Conservation (phyloP, 2,113 vertebrate genomes). For the Bufo gargarizans region DNA sequence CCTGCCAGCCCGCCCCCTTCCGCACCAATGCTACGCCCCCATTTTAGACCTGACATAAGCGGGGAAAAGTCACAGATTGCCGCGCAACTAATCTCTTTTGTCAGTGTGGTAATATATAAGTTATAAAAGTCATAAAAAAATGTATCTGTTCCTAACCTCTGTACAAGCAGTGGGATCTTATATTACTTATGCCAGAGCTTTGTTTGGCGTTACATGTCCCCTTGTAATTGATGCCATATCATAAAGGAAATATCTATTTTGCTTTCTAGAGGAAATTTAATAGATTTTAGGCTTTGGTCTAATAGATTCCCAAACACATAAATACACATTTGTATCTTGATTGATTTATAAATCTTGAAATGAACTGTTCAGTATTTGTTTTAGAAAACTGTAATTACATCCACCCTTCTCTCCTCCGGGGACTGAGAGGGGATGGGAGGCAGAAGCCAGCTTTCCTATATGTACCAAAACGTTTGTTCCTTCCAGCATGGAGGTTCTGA, state of each 20-base stretch:
- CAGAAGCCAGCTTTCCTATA: not conserved
- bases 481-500: not conserved
- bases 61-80: too few species aligned
- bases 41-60: too few species aligned
- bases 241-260: conserved; percentile 28
- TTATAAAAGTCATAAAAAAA: not conserved
- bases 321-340: conserved; percentile 40
- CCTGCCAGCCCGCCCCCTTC: too few species aligned
- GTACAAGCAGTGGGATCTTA: not conserved
- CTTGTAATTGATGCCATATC: conserved; percentile 16
- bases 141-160: not conserved
- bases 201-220: not conserved
- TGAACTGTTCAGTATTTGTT: conserved; percentile 46
- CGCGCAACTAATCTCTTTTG: too few species aligned
- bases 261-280: conserved; percentile 9
- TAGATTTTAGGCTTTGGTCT: conserved; percentile 32
- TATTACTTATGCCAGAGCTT: not conserved
- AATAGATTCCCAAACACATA: conserved; percentile 20
- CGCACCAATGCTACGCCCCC: too few species aligned
- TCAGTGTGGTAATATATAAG: not conserved
- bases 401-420: not conserved
- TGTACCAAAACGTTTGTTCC: not conserved
- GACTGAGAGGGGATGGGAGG: not conserved
- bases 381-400: conserved; percentile 41
- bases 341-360: conserved; percentile 31